Evolutionary conservation across 92 coral and sea anemone species (phyloP).

Genomic region (Parazoanthus swiftii): DNA sequence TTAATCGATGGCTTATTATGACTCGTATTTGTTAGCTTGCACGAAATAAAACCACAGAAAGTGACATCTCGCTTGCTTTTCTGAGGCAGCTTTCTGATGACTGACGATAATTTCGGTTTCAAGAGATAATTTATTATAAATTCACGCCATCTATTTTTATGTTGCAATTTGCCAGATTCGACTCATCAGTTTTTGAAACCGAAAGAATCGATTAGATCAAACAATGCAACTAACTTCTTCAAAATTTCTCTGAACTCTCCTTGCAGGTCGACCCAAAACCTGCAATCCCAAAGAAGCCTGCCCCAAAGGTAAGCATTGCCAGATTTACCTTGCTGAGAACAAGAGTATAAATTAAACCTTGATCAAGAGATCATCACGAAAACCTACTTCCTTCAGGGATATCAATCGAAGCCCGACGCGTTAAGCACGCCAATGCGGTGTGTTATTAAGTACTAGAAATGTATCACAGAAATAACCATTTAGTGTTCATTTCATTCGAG

Average conservation of each 20-base stretch:
- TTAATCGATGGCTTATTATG: slow-evolving; percentile 4
- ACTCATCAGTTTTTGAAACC: slow-evolving; percentile 29
- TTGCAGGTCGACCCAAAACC: slow-evolving; percentile 96
- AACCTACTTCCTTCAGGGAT: slow-evolving; percentile 7
- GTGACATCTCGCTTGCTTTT: slow-evolving; percentile 2
- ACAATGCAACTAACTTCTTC: slow-evolving; percentile 44
- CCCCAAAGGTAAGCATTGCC: slow-evolving; percentile 85
- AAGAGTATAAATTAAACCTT: slow-evolving; percentile 46
- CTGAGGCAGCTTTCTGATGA: slow-evolving; percentile 14
- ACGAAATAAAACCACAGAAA: slow-evolving; percentile 17
- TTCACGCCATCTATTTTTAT: slow-evolving; percentile 46
- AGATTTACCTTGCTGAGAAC: slow-evolving; percentile 35
- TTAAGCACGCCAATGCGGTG: slow-evolving; percentile 8
- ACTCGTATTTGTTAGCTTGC: slow-evolving; percentile 11
- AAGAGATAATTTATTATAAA: slow-evolving; percentile 22
- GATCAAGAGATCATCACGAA: slow-evolving; percentile 43
- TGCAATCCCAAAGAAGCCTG: slow-evolving; percentile 96
- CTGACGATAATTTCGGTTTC: slow-evolving; percentile 37
- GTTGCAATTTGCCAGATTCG: slow-evolving; percentile 37
- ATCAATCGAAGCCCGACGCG: slow-evolving; percentile 13
- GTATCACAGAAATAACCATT: not conserved
- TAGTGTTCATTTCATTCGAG: slow-evolving; percentile 31
- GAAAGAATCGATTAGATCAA: slow-evolving; percentile 39
- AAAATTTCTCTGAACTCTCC: slow-evolving; percentile 46
- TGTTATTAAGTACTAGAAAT: slow-evolving; percentile 1